Evolutionary conservation across 2,113 vertebrate genomes (phyloP).

Genomic region (Lampris megalopsis): DNA sequence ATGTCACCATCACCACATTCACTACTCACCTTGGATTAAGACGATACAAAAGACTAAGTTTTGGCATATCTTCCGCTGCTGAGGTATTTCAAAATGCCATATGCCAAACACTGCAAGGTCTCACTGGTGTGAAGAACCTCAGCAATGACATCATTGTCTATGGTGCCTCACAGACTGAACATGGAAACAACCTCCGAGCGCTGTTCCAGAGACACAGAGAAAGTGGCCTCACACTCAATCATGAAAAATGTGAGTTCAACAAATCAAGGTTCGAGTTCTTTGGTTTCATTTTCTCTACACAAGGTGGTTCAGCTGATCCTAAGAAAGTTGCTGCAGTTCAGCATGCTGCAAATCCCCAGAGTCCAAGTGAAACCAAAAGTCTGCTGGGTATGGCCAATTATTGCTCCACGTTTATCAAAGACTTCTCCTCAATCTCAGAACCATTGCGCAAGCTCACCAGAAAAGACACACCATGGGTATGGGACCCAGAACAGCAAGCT

Average conservation of each 20-base stretch:
- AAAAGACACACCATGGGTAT: too few relatives aligned
- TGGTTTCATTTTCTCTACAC: conserved; percentile 20
- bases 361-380: conserved; percentile 4
- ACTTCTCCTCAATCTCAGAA: conserved; percentile 18
- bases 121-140: too few relatives aligned
- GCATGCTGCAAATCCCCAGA: not conserved
- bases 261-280: conserved; percentile 24
- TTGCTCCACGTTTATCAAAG: conserved; percentile 25
- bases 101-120: too few relatives aligned
- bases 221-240: conserved; percentile 24
- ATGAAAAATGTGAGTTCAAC: conserved; percentile 20
- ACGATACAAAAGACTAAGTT: conserved; percentile 27
- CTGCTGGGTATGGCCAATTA: conserved; percentile 37
- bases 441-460: conserved; percentile 4
- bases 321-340: conserved; percentile 16
- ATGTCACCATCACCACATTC: conserved; percentile 34
- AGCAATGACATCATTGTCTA: too few relatives aligned
- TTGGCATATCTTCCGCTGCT: conserved; percentile 4
- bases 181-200: conserved; percentile 4
- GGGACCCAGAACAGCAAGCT: too few relatives aligned
- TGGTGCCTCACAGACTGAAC: not conserved
- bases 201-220: conserved; percentile 29
- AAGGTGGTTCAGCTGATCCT: conserved; percentile 17
- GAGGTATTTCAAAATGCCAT: too few relatives aligned
- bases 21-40: conserved; percentile 22